Conservation (phyloP, 1,140 invertebrate genomes). For the Ips nitidus region DNA sequence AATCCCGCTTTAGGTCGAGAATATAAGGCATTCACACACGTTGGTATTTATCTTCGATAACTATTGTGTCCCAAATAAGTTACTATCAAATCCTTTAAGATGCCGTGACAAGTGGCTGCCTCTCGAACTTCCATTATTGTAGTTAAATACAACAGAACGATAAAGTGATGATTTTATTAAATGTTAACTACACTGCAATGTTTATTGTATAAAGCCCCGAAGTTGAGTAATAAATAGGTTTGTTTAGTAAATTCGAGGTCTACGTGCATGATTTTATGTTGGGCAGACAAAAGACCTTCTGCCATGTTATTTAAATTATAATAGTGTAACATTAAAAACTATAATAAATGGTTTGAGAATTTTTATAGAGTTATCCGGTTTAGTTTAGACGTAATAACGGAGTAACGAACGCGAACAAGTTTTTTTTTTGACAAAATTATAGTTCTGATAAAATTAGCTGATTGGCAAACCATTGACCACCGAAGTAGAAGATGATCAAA, state of each 20-base stretch:
- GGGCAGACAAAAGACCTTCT: not conserved
- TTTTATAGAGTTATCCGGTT: conserved; percentile 23
- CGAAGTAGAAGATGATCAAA: conserved; percentile 17
- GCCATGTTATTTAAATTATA: conserved; percentile 14
- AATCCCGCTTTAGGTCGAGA: conserved; percentile 8
- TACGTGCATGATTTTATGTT: not conserved
- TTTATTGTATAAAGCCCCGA: not conserved
- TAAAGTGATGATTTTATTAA: conserved; percentile 18
- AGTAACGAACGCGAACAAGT: not conserved
- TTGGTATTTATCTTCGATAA: conserved; percentile 15
- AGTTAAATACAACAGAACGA: conserved; percentile 7
- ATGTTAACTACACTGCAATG: not conserved
- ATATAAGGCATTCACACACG: conserved; percentile 6
- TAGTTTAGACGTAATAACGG: conserved; percentile 20
- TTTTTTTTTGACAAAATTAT: conserved; percentile 19
- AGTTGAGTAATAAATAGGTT: conserved; percentile 9
- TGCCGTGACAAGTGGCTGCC: conserved; percentile 5
- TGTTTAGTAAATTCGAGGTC: not conserved
- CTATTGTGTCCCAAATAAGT: conserved; percentile 13
- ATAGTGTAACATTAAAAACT: conserved; percentile 21
- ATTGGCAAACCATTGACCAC: conserved; percentile 24
- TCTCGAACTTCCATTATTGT: not conserved
- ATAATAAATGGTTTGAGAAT: conserved; percentile 21
- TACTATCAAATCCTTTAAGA: conserved; percentile 4
- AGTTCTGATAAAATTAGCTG: conserved; percentile 19